Evolutionary conservation across 2,888 invertebrate genomes (phyloP).

Genomic region (Rhagophthalmus giganteus): DNA sequence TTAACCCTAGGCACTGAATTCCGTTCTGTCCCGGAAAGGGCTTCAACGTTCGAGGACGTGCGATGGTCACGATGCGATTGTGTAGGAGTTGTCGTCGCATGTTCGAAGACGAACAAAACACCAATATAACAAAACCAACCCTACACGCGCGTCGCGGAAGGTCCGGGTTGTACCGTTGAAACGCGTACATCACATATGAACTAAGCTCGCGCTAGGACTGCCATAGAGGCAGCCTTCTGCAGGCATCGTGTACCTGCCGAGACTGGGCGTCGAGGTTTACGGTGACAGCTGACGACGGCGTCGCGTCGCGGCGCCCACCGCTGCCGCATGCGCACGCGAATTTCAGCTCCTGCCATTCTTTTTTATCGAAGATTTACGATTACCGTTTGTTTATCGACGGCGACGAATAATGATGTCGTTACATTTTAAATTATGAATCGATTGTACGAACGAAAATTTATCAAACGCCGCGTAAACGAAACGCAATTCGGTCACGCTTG

Average conservation of each 20-base stretch:
- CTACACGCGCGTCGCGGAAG: constrained; percentile 27
- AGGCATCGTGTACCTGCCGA: constrained; percentile 49
- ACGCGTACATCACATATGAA: constrained; percentile 44
- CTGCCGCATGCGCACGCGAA: constrained; percentile 39
- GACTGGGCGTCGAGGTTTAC: constrained; percentile 52
- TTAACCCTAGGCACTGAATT: constrained; percentile 15
- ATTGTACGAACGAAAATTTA: no score
- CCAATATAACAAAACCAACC: constrained; percentile 43
- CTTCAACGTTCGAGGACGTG: constrained; percentile 30
- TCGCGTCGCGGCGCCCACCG: constrained; percentile 58
- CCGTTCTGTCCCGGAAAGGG: constrained; percentile 15
- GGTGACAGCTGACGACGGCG: constrained; percentile 58
- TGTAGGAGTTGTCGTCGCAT: constrained; percentile 26
- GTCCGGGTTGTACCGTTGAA: constrained; percentile 22
- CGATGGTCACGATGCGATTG: constrained; percentile 27
- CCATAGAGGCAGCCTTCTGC: constrained; percentile 40
- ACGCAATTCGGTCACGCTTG: no score
- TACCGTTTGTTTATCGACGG: constrained; percentile 1
- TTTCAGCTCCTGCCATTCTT: constrained; percentile 2
- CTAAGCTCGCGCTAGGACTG: constrained; percentile 41
- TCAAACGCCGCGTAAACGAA: no score
- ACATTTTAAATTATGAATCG: no score
- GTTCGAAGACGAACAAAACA: constrained; percentile 42
- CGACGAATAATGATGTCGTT: no score
- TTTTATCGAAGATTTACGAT: constrained; percentile 2